These are phyloP conservation scores for Gorsachius goisagi DNA, from an alignment of 2,113 vertebrate species.

Conservation along the genomic window DNA sequence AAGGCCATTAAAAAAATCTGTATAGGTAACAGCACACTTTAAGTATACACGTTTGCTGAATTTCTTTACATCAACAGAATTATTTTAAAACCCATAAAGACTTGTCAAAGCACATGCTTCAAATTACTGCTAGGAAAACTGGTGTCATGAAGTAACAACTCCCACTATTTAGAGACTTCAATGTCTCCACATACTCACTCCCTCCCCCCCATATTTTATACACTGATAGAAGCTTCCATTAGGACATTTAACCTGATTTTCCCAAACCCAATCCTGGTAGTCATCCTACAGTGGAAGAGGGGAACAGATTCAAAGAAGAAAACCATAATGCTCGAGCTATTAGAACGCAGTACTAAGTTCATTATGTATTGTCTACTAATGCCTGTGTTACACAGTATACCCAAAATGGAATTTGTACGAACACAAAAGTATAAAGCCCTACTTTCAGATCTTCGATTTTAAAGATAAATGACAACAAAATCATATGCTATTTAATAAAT, in stretches of 20 bases:
- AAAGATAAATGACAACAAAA: neutral
- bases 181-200: neutral
- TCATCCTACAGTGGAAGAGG: neutral
- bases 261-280: neutral
- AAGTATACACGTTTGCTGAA: neutral
- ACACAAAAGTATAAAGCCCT: neutral
- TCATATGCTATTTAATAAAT: neutral
- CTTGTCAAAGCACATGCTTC: neutral
- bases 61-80: neutral
- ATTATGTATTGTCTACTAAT: neutral
- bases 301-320: neutral
- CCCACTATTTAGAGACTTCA: neutral
- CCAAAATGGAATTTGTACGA: neutral
- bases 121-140: neutral
- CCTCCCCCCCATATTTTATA: neutral
- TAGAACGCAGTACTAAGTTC: neutral
- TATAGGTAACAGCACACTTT: neutral
- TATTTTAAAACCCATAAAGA: neutral
- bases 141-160: neutral
- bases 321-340: neutral
- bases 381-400: neutral
- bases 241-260: neutral
- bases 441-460: neutral
- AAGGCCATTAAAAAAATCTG: neutral
- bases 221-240: neutral